Evolutionary conservation across 2,888 invertebrate species (phyloP).

Genomic region (Junonia oenone): DNA sequence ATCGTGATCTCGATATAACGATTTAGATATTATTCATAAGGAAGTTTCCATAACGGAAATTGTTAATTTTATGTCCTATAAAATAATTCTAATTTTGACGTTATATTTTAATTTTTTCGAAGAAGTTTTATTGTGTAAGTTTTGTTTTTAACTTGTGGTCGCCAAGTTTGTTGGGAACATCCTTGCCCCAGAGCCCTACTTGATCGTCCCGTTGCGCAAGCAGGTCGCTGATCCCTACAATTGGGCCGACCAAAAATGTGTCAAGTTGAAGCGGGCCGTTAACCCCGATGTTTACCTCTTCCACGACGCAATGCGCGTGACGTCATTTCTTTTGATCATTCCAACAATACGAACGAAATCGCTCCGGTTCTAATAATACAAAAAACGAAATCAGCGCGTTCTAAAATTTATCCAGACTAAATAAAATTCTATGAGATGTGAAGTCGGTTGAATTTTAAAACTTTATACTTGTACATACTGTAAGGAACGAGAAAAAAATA

Average conservation of each 20-base stretch:
- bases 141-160: conserved; percentile 12
- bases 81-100: neutral
- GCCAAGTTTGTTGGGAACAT: conserved; percentile 20
- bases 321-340: conserved; percentile 10
- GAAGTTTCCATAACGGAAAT: neutral
- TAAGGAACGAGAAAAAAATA: conserved; percentile 7
- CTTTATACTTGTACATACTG: neutral
- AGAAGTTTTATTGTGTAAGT: neutral
- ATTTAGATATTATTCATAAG: neutral
- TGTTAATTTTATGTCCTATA: neutral
- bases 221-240: conserved; percentile 68
- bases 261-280: conserved; percentile 75
- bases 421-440: neutral
- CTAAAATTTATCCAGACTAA: neutral
- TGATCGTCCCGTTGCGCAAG: conserved; percentile 68
- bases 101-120: neutral
- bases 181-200: conserved; percentile 43
- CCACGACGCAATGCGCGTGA: conserved; percentile 38
- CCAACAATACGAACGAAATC: neutral
- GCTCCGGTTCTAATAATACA: neutral
- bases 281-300: conserved; percentile 62
- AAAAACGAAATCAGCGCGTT: neutral
- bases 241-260: conserved; percentile 75
- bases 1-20: neutral
- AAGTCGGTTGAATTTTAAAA: neutral